Base-by-base conservation (phyloP, 2,888 invertebrate species). In the Sympetrum striolatum region DNA sequence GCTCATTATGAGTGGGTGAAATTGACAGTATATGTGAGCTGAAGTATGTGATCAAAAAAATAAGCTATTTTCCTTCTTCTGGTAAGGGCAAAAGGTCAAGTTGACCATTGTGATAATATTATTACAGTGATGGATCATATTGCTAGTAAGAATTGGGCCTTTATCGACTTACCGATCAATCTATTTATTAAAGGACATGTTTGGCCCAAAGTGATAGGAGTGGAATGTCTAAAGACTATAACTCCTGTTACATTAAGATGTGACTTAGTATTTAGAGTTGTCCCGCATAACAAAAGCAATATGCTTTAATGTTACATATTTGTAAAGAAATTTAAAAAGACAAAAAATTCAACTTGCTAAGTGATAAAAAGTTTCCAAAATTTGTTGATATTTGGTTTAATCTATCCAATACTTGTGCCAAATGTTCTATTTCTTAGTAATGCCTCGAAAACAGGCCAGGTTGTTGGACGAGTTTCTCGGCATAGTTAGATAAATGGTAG, bases 41-140 rank as follows among this genome's bases (percentile, higher is more conserved):
- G 82, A 86, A 86, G 37, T 82, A 82, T 86, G 86, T 86, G 86
- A 86, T 86, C 86, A 86, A 86, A 86, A 86, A 86, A 60, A 60
- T 60, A 86, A 86, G 86, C 86, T 86, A 86, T 86, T 86, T 86
- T 86, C 86, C 86, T 86, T 86, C 86, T 86, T 86, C 58, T 86
- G 86, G 86, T 86, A 86, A 86, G 60, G 60, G 86, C 60, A 86
- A 86, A 58, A 86, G 86, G 86, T 86, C 86, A 86, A 60, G 25
- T 31, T 86, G 86, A 60, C 86, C 86, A 86, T 86, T 86, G 86
- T 86, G 86, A 86, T 86, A 86, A 86, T 86, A 60, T 37, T 22
- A 58, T 86, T 86, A 86, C 86, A 58, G 60, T 35, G 86, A 60
- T 60, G 22, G 60, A 86, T 86, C 86, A 86, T 60, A 58, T 86